These are phyloP conservation scores for Anoplopoma fimbria DNA, from an alignment of 2,113 vertebrate genomes.

Conservation along the genomic window DNA sequence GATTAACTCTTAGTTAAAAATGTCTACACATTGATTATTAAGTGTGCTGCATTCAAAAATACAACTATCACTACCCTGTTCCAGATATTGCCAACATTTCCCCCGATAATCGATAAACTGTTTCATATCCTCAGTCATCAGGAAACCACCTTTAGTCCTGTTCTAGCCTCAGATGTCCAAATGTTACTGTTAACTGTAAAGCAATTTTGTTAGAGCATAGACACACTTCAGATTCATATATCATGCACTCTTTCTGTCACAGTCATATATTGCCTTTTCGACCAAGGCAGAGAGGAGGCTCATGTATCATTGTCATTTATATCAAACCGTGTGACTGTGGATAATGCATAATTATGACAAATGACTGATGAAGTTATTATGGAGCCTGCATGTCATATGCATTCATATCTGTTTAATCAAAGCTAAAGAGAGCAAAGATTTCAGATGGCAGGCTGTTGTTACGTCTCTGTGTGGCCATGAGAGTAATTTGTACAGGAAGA, in stretches of 20 bases:
- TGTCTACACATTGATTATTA: slow-evolving; percentile 40
- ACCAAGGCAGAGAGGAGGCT: slow-evolving; percentile 32
- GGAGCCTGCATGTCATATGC: slow-evolving; percentile 64
- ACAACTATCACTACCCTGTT: not conserved
- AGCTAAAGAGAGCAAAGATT: slow-evolving; percentile 44
- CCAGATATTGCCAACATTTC: not conserved
- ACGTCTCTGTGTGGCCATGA: slow-evolving; percentile 32
- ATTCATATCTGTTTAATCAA: slow-evolving; percentile 72
- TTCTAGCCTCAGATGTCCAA: not conserved
- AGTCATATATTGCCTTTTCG: slow-evolving; percentile 18
- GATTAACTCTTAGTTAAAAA: slow-evolving; percentile 35
- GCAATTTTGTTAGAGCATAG: not conserved
- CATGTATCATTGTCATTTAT: slow-evolving; percentile 70
- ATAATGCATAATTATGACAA: slow-evolving; percentile 76
- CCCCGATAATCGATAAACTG: slow-evolving; percentile 4
- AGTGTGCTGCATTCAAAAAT: not conserved
- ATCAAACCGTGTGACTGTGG: slow-evolving; percentile 51
- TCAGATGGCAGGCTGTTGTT: slow-evolving; percentile 32
- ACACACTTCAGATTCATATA: slow-evolving; percentile 30
- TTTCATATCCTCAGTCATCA: not conserved
- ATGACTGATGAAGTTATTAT: slow-evolving; percentile 73
- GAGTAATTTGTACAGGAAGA: slow-evolving; percentile 46
- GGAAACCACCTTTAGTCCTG: not conserved
- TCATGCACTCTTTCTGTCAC: slow-evolving; percentile 17
- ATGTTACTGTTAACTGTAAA: not conserved